A percentile compares a stretch with the other conserved stretches of the same genome.
Evolutionary conservation across 2,888 invertebrate genomes (phyloP).

Genomic region (Cenopis cana): DNA sequence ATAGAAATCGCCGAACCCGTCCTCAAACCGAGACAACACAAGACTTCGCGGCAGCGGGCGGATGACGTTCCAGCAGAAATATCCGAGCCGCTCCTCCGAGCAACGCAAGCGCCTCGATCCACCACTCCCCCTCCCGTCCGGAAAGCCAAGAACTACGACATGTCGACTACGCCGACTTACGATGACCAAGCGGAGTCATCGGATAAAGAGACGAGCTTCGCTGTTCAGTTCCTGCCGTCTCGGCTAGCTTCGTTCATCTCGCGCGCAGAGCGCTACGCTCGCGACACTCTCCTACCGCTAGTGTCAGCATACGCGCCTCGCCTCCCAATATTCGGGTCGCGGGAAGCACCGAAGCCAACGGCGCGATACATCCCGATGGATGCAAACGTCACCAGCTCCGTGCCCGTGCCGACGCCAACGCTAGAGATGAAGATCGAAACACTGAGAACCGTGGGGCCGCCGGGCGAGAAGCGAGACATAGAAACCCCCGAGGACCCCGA

Average conservation of each 20-base stretch:
- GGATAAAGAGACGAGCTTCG: slow-evolving; percentile 79
- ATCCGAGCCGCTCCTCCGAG: slow-evolving; percentile 87
- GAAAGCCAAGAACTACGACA: slow-evolving; percentile 78
- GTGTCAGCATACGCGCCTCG: slow-evolving; percentile 92
- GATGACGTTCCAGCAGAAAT: slow-evolving; percentile 84
- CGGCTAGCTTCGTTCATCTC: slow-evolving; percentile 91
- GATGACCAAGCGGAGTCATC: slow-evolving; percentile 67
- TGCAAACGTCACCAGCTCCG: slow-evolving; percentile 68
- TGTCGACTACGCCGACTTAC: slow-evolving; percentile 73
- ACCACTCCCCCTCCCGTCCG: slow-evolving; percentile 65
- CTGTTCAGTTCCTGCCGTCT: slow-evolving; percentile 92
- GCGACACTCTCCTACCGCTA: slow-evolving; percentile 90
- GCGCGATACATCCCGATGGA: slow-evolving; percentile 88
- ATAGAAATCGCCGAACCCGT: slow-evolving; percentile 91
- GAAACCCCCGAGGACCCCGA: slow-evolving; percentile 77
- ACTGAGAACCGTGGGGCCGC: slow-evolving; percentile 74
- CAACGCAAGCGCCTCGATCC: slow-evolving; percentile 71
- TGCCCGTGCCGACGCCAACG: slow-evolving; percentile 77
- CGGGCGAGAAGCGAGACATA: slow-evolving; percentile 70
- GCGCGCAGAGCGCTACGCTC: slow-evolving; percentile 92
- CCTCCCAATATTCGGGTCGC: slow-evolving; percentile 85
- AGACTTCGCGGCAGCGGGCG: slow-evolving; percentile 80
- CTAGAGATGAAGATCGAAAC: slow-evolving; percentile 82
- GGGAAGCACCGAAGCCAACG: slow-evolving; percentile 76
- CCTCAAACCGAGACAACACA: slow-evolving; percentile 86